Conservation (phyloP, 2,797 vertebrate species). For the Acridotheres tristis region DNA sequence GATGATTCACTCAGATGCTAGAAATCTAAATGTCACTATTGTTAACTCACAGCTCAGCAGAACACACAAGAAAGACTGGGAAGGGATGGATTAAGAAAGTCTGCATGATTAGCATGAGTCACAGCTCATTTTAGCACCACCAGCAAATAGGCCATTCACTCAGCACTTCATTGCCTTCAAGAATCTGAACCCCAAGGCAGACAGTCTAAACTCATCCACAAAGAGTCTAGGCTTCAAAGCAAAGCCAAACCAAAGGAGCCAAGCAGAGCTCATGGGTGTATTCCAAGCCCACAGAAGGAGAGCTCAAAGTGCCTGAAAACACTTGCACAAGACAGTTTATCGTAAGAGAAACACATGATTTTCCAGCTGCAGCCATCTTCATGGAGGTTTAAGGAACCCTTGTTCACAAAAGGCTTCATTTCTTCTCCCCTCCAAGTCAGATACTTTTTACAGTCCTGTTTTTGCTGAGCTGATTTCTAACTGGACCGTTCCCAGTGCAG, state of each 20-base stretch:
- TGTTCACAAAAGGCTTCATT: background rate
- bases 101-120: background rate
- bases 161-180: background rate
- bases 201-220: background rate
- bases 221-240: background rate
- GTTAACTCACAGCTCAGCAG: conserved; percentile 28
- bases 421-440: background rate
- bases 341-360: background rate
- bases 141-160: background rate
- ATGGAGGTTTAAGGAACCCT: background rate
- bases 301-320: conserved; percentile 19
- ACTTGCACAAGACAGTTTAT: conserved; percentile 27
- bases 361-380: conserved; percentile 15
- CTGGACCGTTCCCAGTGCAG: background rate
- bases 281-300: conserved; percentile 42
- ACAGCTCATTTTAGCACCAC: conserved; percentile 26
- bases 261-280: conserved; percentile 17
- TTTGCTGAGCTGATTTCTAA: background rate
- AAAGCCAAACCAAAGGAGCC: conserved; percentile 42
- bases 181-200: conserved; percentile 4
- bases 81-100: background rate
- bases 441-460: background rate
- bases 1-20: conserved; percentile 25
- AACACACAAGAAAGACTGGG: background rate
- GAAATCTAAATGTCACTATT: conserved; percentile 40